phyloP scores from a whole-genome alignment of 2,113 vertebrate genomes.

The Nestor notabilis region DNA sequence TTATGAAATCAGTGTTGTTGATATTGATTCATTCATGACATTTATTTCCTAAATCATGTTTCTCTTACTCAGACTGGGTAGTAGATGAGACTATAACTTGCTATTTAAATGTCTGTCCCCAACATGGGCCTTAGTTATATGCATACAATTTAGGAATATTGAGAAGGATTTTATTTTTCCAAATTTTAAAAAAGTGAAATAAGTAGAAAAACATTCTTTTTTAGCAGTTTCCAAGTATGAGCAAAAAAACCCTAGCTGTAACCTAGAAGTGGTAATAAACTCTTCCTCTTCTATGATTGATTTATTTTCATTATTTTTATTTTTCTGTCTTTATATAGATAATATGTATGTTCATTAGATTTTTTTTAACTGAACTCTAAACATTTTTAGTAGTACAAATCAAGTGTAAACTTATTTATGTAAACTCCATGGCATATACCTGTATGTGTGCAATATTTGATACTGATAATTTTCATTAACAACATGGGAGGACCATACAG shows the following conservation, averaged over 20 bases:
- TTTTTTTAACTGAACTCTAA: neutral
- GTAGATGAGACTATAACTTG: neutral
- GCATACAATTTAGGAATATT: neutral
- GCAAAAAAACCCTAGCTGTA: neutral
- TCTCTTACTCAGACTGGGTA: neutral
- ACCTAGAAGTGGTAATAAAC: neutral
- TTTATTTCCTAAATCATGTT: neutral
- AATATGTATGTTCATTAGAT: neutral
- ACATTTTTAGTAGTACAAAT: neutral
- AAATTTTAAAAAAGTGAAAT: neutral
- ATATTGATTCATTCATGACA: neutral
- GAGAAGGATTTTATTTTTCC: neutral
- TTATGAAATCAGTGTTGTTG: neutral
- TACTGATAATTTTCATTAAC: neutral
- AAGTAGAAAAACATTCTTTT: neutral
- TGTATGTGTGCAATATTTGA: neutral
- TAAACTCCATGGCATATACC: neutral
- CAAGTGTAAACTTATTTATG: neutral
- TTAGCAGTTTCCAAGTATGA: neutral
- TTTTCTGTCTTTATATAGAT: neutral
- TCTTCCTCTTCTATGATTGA: neutral
- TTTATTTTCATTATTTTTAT: neutral
- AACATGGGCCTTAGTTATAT: neutral
- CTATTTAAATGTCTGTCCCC: neutral
- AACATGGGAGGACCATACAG: neutral